Evolutionary conservation across 1,140 invertebrate genomes (phyloP).

Genomic region (Augochlora pura): DNA sequence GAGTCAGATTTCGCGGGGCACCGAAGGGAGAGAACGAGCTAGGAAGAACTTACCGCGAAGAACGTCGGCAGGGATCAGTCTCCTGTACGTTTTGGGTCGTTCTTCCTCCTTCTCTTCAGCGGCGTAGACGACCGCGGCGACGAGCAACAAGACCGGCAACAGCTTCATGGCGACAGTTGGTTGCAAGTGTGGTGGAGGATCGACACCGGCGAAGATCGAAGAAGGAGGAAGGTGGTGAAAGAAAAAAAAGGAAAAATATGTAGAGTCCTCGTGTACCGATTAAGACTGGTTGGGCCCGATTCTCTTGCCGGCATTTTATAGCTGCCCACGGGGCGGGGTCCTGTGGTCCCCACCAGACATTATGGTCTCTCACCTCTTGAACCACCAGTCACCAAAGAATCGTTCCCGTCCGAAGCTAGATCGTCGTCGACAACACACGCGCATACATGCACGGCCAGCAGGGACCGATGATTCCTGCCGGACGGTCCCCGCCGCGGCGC

Average conservation of each 20-base stretch:
- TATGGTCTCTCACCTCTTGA: slow-evolving; percentile 63
- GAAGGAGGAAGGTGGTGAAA: slow-evolving; percentile 7
- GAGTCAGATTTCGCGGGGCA: no score
- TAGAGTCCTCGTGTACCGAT: slow-evolving; percentile 67
- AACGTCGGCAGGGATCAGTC: slow-evolving; percentile 92
- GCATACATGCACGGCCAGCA: not conserved
- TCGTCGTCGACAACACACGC: not conserved
- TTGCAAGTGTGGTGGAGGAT: slow-evolving; percentile 13
- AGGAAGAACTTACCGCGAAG: slow-evolving; percentile 86
- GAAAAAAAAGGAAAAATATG: slow-evolving; percentile 29
- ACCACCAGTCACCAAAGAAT: slow-evolving; percentile 62
- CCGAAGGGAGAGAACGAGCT: not conserved
- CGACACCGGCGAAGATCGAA: slow-evolving; percentile 7
- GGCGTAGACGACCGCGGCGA: slow-evolving; percentile 80
- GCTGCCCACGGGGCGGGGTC: slow-evolving; percentile 71
- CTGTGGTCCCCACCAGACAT: slow-evolving; percentile 52
- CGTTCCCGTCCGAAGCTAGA: slow-evolving; percentile 40
- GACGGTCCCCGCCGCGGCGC: no score
- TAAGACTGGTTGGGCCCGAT: slow-evolving; percentile 77
- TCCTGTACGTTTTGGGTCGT: slow-evolving; percentile 85
- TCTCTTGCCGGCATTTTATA: slow-evolving; percentile 75
- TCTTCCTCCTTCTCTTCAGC: slow-evolving; percentile 82
- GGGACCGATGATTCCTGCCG: not conserved
- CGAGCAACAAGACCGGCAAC: slow-evolving; percentile 77
- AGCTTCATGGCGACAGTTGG: slow-evolving; percentile 73